phyloP scores from a whole-genome alignment of 2,888 invertebrate genomes.

The Anaspis maculata region DNA sequence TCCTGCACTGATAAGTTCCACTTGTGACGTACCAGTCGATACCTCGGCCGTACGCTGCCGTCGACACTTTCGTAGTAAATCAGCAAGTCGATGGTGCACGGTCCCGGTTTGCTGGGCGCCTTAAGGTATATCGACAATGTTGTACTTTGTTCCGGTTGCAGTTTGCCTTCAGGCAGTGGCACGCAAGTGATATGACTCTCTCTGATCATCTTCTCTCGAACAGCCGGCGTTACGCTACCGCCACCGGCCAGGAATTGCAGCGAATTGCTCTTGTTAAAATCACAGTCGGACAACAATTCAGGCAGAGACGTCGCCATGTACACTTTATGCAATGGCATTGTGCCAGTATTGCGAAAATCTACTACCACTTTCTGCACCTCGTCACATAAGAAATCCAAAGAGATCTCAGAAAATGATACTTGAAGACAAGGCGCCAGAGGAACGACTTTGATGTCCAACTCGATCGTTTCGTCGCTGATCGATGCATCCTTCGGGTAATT shows the following conservation, averaged over 20 bases:
- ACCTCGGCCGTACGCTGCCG: constrained; percentile 25
- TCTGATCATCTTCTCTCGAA: constrained; percentile 34
- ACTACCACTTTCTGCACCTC: constrained; percentile 63
- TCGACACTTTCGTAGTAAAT: constrained; percentile 61
- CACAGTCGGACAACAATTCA: constrained; percentile 45
- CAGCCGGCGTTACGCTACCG: constrained; percentile 24
- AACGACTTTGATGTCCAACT: constrained; percentile 65
- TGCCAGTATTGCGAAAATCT: constrained; percentile 61
- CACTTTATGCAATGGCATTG: constrained; percentile 54
- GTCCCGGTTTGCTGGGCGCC: constrained; percentile 58
- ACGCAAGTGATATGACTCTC: constrained; percentile 43
- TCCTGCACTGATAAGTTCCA: constrained; percentile 57
- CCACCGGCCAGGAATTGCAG: constrained; percentile 5
- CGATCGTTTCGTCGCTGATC: constrained; percentile 38
- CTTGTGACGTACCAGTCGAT: constrained; percentile 56
- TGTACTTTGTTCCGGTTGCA: constrained; percentile 47
- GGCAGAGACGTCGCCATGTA: constrained; percentile 63
- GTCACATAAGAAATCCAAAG: constrained; percentile 60
- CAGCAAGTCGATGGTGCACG: constrained; percentile 56
- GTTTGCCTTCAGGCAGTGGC: constrained; percentile 39
- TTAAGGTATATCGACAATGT: constrained; percentile 57
- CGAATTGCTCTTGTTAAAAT: constrained; percentile 9
- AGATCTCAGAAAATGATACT: constrained; percentile 62
- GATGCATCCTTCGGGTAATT: constrained; percentile 54
- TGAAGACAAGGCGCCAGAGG: constrained; percentile 76